Conservation (phyloP, 2,113 vertebrate genomes). For the Hemiprocne comata region DNA sequence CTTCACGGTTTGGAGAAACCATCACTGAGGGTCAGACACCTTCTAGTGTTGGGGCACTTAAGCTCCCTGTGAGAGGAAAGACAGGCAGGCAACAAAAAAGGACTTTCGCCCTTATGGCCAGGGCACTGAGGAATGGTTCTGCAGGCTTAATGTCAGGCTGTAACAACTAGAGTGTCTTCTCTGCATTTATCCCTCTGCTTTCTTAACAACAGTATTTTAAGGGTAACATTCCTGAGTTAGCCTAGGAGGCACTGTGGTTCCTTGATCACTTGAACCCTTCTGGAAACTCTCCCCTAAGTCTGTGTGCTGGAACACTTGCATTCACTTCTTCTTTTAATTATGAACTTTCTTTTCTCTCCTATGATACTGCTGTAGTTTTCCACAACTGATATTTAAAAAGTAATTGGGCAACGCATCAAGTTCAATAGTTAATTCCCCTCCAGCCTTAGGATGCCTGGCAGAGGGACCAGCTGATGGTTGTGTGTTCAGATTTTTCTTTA, state of each 20-base stretch:
- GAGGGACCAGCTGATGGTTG: neutral
- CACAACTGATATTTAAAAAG: neutral
- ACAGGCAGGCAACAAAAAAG: neutral
- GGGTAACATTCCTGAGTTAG: neutral
- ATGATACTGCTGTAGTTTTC: neutral
- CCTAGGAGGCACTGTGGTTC: neutral
- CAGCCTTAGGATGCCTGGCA: neutral
- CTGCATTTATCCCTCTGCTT: neutral
- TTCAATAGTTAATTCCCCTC: neutral
- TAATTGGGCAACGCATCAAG: neutral
- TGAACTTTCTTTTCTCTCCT: neutral
- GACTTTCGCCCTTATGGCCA: neutral
- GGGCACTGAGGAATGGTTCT: neutral
- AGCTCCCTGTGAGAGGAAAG: neutral
- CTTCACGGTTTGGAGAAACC: neutral
- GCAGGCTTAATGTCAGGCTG: neutral
- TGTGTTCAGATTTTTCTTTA: constrained; percentile 12
- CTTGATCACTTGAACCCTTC: neutral
- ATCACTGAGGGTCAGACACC: neutral
- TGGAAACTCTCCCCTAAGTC: neutral
- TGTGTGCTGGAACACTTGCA: neutral
- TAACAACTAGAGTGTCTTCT: neutral
- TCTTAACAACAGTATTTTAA: neutral
- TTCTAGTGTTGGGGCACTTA: rapidly evolving
- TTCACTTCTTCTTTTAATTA: neutral